These are phyloP conservation scores for Spodoptera exigua DNA, from an alignment of 2,888 invertebrate species.

Conservation along the genomic window DNA sequence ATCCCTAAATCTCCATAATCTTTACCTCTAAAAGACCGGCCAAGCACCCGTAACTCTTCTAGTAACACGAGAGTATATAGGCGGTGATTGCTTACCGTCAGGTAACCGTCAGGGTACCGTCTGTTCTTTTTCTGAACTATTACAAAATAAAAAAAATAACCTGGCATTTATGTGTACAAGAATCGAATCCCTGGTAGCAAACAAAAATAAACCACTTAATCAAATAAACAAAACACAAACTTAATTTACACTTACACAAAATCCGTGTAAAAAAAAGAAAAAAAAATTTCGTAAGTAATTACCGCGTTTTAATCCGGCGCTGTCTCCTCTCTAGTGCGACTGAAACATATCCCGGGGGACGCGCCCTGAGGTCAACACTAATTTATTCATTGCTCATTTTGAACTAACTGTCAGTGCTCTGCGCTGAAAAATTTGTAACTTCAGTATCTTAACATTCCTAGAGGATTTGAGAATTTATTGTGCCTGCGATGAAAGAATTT, in stretches of 20 bases:
- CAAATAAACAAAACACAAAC: neutral
- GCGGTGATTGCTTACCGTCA: no score
- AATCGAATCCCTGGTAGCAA: no score
- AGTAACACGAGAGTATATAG: no score
- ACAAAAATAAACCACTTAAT: no score
- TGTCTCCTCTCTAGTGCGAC: slow-evolving; percentile 63
- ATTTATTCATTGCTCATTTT: slow-evolving; percentile 83
- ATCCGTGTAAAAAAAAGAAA: slow-evolving; percentile 1
- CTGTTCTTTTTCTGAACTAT: no score
- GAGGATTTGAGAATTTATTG: slow-evolving; percentile 23
- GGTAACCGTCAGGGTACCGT: no score
- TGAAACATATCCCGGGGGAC: slow-evolving; percentile 72
- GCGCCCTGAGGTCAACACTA: slow-evolving; percentile 72
- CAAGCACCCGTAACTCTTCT: no score
- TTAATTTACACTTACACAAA: neutral
- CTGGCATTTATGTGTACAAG: no score
- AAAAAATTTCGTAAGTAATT: slow-evolving; percentile 17
- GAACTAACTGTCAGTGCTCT: slow-evolving; percentile 63
- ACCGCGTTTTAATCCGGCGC: slow-evolving; percentile 23
- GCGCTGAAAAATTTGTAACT: slow-evolving; percentile 51
- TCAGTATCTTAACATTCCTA: slow-evolving; percentile 24
- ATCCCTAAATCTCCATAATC: no score
- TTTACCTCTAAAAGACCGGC: no score
- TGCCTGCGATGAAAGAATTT: slow-evolving; percentile 8
- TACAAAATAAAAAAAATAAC: no score